Percentiles rank a stretch among this genome's conserved stretches.
Conservation (phyloP, 2,113 vertebrate genomes). For the Struthio camelus region DNA sequence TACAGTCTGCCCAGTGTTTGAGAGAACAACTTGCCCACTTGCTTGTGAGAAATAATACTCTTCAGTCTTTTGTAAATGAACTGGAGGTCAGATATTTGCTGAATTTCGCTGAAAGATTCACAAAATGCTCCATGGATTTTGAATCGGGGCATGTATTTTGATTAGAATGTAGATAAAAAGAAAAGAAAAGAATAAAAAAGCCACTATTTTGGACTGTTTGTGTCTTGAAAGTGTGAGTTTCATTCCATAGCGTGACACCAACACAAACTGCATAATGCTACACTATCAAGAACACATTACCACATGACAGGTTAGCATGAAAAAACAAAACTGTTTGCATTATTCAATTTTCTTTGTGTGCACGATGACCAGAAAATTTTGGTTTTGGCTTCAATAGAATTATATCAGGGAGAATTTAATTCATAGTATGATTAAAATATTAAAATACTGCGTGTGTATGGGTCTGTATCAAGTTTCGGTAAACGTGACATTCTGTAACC, state of each 20-base stretch:
- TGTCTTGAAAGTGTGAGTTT: rapidly evolving
- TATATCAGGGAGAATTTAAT: background rate
- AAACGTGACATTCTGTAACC: background rate
- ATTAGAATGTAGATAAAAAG: background rate
- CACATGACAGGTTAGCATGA: background rate
- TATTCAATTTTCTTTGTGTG: background rate
- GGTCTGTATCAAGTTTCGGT: background rate
- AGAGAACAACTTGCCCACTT: background rate
- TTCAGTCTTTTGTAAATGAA: background rate
- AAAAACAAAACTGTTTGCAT: background rate
- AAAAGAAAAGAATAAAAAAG: background rate
- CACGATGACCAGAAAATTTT: background rate
- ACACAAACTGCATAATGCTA: rapidly evolving
- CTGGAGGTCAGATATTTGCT: background rate
- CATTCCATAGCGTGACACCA: background rate
- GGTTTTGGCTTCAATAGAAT: background rate
- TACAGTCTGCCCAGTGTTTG: background rate
- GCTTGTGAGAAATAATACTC: background rate
- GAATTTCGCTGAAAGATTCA: background rate
- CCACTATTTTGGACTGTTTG: background rate
- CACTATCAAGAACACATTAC: background rate
- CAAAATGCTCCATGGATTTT: background rate
- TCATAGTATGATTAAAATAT: background rate
- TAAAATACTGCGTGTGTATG: background rate
- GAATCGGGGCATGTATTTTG: background rate